These are phyloP conservation scores for Dasysyrphus tricinctus DNA, from an alignment of 2,888 invertebrate genomes.

Conservation along the genomic window DNA sequence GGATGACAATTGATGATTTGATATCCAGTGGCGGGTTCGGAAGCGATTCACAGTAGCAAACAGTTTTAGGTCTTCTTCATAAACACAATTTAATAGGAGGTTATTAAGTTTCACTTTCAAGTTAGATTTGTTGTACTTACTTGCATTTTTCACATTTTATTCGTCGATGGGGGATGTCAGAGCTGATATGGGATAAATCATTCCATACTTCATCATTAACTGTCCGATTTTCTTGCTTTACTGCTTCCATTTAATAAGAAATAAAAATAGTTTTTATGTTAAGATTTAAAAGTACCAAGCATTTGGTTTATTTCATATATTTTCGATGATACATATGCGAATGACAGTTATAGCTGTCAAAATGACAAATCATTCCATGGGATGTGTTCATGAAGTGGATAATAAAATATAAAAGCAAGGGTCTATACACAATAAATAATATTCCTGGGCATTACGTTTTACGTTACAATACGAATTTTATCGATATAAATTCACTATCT, in stretches of 20 bases:
- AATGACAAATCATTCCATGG: background rate
- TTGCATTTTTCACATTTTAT: slow-evolving; percentile 89
- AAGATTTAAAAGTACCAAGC: background rate
- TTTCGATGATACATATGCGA: no score
- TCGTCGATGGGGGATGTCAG: slow-evolving; percentile 90
- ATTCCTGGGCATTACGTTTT: no score
- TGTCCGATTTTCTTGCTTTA: slow-evolving; percentile 40
- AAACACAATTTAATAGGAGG: background rate
- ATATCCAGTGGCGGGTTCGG: slow-evolving; percentile 89
- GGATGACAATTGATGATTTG: slow-evolving; percentile 89
- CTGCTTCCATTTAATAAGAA: slow-evolving; percentile 3
- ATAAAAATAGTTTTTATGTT: background rate
- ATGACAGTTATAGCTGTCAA: background rate
- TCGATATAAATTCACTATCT: no score
- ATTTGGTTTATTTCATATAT: background rate
- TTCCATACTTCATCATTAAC: slow-evolving; percentile 85
- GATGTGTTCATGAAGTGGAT: no score
- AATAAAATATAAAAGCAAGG: no score
- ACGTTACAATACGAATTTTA: no score
- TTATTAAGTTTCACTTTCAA: background rate
- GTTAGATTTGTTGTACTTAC: slow-evolving; percentile 84
- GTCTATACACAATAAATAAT: no score
- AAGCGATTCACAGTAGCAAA: slow-evolving; percentile 95
- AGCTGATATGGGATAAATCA: slow-evolving; percentile 89
- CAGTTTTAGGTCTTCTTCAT: slow-evolving; percentile 90